phyloP scores from a whole-genome alignment of 2,888 invertebrate species.

The Drosophila niveifrons region DNA sequence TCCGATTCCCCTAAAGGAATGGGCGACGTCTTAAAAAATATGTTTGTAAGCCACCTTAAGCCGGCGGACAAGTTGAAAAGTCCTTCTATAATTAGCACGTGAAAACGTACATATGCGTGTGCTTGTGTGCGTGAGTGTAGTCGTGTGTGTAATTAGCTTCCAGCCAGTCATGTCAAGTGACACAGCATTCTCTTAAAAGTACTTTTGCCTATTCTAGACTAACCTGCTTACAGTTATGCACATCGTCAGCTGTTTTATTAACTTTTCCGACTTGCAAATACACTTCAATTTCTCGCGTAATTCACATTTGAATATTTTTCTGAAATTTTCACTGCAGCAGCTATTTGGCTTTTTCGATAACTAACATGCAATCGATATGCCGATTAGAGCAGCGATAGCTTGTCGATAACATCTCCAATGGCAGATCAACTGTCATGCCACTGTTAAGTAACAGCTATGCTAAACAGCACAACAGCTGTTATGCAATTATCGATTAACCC shows the following conservation, averaged over 20 bases:
- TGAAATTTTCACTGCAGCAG: background rate
- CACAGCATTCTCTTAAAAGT: conserved; percentile 44
- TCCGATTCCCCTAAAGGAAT: conserved; percentile 22
- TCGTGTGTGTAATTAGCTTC: conserved; percentile 48
- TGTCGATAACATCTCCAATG: background rate
- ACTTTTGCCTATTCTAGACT: conserved; percentile 32
- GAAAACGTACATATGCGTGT: too few relatives aligned
- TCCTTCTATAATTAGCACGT: conserved; percentile 43
- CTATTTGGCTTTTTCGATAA: background rate
- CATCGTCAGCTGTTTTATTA: conserved; percentile 4
- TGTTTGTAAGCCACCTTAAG: conserved; percentile 13
- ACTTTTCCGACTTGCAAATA: background rate
- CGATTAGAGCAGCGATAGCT: too few relatives aligned
- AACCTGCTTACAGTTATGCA: conserved; percentile 28
- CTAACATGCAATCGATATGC: background rate
- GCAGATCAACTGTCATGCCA: background rate
- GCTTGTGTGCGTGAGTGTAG: conserved; percentile 11
- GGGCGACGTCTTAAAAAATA: conserved; percentile 17
- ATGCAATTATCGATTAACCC: background rate
- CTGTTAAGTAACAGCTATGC: background rate
- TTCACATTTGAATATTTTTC: background rate
- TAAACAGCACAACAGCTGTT: background rate
- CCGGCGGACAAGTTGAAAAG: conserved; percentile 12
- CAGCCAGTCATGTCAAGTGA: conserved; percentile 56
- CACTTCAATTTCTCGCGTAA: background rate